phyloP scores from a whole-genome alignment of 1,140 invertebrate genomes.

The Aphelenchoides fujianensis region DNA sequence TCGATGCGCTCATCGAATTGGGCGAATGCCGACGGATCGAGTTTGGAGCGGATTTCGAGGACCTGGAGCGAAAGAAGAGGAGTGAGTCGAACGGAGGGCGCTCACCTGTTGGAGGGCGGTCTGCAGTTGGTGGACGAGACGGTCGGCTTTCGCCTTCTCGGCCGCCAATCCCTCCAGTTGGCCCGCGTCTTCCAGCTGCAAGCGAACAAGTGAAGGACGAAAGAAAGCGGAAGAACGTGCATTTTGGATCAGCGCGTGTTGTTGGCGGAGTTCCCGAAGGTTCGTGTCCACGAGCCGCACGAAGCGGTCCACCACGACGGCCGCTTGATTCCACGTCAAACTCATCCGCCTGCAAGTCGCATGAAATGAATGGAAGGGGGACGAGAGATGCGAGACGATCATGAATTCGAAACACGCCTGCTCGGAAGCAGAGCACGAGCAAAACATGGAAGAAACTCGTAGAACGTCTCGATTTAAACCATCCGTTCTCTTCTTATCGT shows the following conservation, averaged over 20 bases:
- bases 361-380: background rate
- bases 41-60: background rate
- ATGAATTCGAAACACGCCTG: background rate
- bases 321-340: constrained; percentile 22
- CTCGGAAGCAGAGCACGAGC: background rate
- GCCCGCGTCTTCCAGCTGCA: constrained; percentile 5
- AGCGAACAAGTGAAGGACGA: background rate
- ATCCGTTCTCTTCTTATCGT: background rate
- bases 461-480: background rate
- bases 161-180: background rate
- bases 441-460: background rate
- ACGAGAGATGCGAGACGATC: too few species aligned
- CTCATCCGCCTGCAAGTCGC: background rate
- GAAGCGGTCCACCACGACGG: constrained; percentile 18
- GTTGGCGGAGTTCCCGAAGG: constrained; percentile 15
- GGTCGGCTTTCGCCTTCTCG: constrained; percentile 8
- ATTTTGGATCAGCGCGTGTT: constrained; percentile 15
- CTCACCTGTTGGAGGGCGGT: constrained; percentile 6
- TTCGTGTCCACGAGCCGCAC: constrained; percentile 16
- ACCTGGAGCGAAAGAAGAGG: constrained; percentile 5
- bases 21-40: background rate
- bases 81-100: background rate
- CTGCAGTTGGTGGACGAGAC: constrained; percentile 10
- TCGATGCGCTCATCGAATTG: constrained; percentile 16
- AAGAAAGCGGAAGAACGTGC: constrained; percentile 20